Conservation (phyloP, 1,140 invertebrate genomes). For the Rhizoglyphus robini region DNA sequence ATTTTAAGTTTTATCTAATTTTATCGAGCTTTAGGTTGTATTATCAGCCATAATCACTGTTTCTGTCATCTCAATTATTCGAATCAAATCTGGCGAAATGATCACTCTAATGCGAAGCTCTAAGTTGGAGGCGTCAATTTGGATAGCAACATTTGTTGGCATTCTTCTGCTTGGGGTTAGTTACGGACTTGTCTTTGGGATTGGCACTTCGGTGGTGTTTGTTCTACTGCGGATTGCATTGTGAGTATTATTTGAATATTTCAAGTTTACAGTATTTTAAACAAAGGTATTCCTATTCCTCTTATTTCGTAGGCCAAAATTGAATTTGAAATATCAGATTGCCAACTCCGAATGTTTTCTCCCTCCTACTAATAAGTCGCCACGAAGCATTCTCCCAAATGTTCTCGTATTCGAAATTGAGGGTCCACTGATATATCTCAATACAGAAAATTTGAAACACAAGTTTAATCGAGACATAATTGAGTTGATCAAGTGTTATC, state of each 20-base stretch:
- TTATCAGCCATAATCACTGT: slow-evolving; percentile 40
- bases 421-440: no score
- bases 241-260: slow-evolving; percentile 33
- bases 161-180: slow-evolving; percentile 41
- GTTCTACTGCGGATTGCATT: slow-evolving; percentile 38
- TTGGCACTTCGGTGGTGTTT: slow-evolving; percentile 39
- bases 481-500: no score
- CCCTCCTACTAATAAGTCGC: no score
- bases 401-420: slow-evolving; percentile 6
- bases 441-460: no score
- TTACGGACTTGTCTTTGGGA: slow-evolving; percentile 38
- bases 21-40: slow-evolving; percentile 34
- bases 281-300: no score
- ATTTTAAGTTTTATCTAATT: slow-evolving; percentile 9
- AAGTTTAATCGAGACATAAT: no score
- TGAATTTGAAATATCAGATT: no score
- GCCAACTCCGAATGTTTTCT: no score
- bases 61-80: slow-evolving; percentile 37
- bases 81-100: slow-evolving; percentile 36
- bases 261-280: no score
- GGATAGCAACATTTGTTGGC: slow-evolving; percentile 41
- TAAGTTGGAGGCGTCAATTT: slow-evolving; percentile 39
- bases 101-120: slow-evolving; percentile 34
- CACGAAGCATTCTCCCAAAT: no score
- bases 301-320: no score